These are phyloP conservation scores for Bombylius discolor DNA, from an alignment of 2,888 invertebrate genomes.

Conservation along the genomic window DNA sequence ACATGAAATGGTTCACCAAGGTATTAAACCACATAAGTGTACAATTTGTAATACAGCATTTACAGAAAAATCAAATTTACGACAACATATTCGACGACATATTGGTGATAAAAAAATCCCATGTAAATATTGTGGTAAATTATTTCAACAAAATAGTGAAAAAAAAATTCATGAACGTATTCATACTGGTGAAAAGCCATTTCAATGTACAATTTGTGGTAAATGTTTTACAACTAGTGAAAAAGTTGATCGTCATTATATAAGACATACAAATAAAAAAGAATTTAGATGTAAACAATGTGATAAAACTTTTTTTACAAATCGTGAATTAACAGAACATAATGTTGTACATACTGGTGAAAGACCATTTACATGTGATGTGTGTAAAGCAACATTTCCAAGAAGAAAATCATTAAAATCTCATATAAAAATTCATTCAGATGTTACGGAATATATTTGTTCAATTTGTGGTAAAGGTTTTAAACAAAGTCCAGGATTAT, in stretches of 20 bases:
- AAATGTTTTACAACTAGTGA: slow-evolving; percentile 24
- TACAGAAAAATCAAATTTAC: slow-evolving; percentile 3
- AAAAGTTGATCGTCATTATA: slow-evolving; percentile 23
- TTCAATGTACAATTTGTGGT: slow-evolving; percentile 13
- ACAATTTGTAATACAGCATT: slow-evolving; percentile 3
- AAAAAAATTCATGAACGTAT: slow-evolving; percentile 1
- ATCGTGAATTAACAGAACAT: slow-evolving; percentile 25
- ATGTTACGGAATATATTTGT: slow-evolving; percentile 27
- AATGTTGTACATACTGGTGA: slow-evolving; percentile 26
- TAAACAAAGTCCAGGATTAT: slow-evolving; percentile 29
- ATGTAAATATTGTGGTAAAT: slow-evolving; percentile 4
- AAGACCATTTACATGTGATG: slow-evolving; percentile 16
- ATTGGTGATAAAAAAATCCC: not conserved
- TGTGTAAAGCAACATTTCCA: slow-evolving; percentile 26
- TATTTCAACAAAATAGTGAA: slow-evolving; percentile 2
- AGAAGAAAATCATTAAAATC: slow-evolving; percentile 26
- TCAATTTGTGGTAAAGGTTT: slow-evolving; percentile 27
- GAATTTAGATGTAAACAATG: slow-evolving; percentile 25
- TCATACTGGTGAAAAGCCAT: slow-evolving; percentile 5
- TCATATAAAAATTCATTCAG: slow-evolving; percentile 26
- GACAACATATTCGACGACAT: not conserved
- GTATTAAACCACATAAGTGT: slow-evolving; percentile 1
- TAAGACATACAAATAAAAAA: slow-evolving; percentile 26
- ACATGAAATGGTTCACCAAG: slow-evolving; percentile 4
- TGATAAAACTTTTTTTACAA: slow-evolving; percentile 24